Evolutionary conservation across 2,113 vertebrate species (phyloP), one percentile per base, ranked within the genome.

Genomic region (Brevimyrus niger): DNA sequence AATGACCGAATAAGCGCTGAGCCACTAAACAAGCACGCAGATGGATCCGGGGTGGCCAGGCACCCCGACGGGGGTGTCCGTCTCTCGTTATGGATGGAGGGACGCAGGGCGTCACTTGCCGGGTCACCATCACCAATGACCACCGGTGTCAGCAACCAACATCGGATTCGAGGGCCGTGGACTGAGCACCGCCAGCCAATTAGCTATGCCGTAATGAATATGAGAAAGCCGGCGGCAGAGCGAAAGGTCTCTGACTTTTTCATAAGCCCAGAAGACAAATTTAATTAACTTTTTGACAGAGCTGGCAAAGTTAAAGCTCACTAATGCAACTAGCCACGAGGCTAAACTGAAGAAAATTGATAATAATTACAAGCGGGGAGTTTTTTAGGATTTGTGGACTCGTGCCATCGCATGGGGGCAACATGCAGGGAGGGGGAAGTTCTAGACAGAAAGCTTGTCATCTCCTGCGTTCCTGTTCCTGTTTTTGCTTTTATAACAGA

Each of bases 271-370:
- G 47, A 53, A 90, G 65, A 87, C 89, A 90, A 48, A 87, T 53
- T 89, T 87, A 90, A 90, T 87, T 51, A 90, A 44, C 47, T 73
- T 48, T 87, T 73, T 87, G 47, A 87, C 85, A 31, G 61, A 90
- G 58, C 48, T 42, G 85, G 21, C 46, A 53, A 35, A 87, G 50
- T 47, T 80, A 21, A 21, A 53, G 44, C 55, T 87, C 19, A 27
- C 27, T 65, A 89, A 86, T 86, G 53, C 44, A 89, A 89, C 47
- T 51, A 55, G 85, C 61, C 85, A 90, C 4, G 48, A 90, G 61
- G 65, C 35, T 58, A 51, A 83, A 83, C 48, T 51, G 55, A 61
- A 89, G 80, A 17, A 80, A 47, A 51, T 38, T 76, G 46, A 86
- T 73, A 86, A 53, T 46, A 21, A 38, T 69, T 50, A 53, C 46